Base-by-base conservation (phyloP, 2,113 vertebrate species). In the Callionymus lyra region DNA sequence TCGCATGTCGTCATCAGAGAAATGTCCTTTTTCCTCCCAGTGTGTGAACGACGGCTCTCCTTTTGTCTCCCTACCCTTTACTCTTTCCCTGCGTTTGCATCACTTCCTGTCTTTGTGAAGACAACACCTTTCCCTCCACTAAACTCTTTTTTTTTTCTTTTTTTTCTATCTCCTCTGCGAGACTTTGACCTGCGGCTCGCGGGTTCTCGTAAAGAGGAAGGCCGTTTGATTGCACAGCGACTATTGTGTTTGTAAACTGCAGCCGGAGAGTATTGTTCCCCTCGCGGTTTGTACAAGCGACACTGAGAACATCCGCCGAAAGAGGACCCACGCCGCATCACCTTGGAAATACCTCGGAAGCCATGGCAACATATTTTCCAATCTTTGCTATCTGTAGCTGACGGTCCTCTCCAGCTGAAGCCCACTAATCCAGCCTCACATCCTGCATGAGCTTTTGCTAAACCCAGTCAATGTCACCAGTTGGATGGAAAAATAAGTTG, bases 281-380 rank as follows among this genome's bases (percentile, higher is more conserved):
- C 66, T 62, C 53, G 31, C 56, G 44, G 56, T 56, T 55, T 46
- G 21, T 27, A 27, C 21, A 27, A 27, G 21, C 21, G 21, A 8
- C 21, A 27, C 21, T 77, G 76, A 74, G 77, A 76, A 72, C 74
- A 68, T 45, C 49, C 52, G 59, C 64, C 59, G 31, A 76, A 53
- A 64, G 58, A 65, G 72, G 59, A 34, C 42, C 63, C 63, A 50
- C 53, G 65, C 70, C 59, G 34, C 21, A 63, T 82, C 76, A 65
- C 78, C 74, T 77, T 76, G 74, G 69, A 81, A 78, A 74, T 72
- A 68, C 57, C 66, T 62, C 34, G n/a, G 71, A 63, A 27, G 3
- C 76, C 79, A 84, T 82, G 79, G 74, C 70, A 82, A 84, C 82
- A 47, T 59, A 68, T 55, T 77, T 62, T 83, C 66, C 70, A 78